Conservation (phyloP, 2,797 vertebrate species). For the Paramormyrops hopkinsi region DNA sequence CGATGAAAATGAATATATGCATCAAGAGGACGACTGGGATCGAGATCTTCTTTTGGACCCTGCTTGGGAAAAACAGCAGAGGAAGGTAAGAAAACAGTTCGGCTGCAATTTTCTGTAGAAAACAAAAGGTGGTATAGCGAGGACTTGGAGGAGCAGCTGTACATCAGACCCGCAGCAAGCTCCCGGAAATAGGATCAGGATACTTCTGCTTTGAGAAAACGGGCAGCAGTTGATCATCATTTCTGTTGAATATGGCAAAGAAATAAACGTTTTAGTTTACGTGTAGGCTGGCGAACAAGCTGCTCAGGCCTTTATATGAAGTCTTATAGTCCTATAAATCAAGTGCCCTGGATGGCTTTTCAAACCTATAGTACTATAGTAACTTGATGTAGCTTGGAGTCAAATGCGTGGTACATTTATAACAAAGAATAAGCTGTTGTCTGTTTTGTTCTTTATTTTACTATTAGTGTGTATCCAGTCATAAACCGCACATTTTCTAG, state of each 20-base stretch:
- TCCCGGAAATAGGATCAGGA: conserved; percentile 10
- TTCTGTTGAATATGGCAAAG: neutral
- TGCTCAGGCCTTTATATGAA: neutral
- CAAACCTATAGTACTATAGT: neutral
- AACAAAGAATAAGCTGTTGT: neutral
- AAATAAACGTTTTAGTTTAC: neutral
- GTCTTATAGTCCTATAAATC: neutral
- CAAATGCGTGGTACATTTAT: neutral
- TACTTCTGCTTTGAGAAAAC: neutral
- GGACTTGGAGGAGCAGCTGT: conserved; percentile 7
- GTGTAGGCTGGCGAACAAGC: neutral
- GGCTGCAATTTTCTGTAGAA: neutral
- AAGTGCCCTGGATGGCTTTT: neutral
- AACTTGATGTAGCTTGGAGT: neutral
- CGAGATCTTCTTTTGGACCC: conserved; percentile 83
- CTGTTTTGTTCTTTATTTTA: neutral
- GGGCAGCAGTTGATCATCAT: neutral
- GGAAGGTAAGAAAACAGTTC: conserved; percentile 61
- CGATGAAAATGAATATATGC: conserved; percentile 68
- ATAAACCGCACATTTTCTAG: neutral
- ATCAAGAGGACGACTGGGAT: conserved; percentile 82
- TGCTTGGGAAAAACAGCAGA: conserved; percentile 88
- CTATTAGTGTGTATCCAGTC: neutral
- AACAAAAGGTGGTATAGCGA: neutral
- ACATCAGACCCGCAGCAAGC: neutral